Evolutionary conservation across 2,888 invertebrate genomes (phyloP), one percentile per base, ranked within the genome.

Genomic region (Napeogenes sylphis): DNA sequence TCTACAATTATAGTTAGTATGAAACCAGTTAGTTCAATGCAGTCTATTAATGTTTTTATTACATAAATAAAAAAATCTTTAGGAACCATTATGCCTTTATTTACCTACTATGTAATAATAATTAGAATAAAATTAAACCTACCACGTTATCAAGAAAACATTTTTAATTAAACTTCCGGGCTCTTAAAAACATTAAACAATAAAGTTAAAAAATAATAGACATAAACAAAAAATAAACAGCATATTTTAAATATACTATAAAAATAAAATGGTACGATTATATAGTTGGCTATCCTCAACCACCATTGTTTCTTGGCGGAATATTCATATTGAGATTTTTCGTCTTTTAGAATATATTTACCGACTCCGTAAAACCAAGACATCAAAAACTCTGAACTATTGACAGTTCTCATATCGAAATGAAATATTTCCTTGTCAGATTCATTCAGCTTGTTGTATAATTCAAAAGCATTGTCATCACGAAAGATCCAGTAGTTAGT

Each of bases 401-500:
- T 64, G 0, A 78, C 55, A 0, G 62, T 58, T 0, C 54, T 35
- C 21, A 73, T 62, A n/a, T 78, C 70, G 46, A 70, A 75, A 45
- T 71, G 68, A 53, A 67, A 78, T 8, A 78, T 73, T 0, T 57
- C 13, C 56, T 66, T 71, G 61, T 78, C 78, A 0, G 55, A 51
- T 10, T 64, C 38, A 2, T 76, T 71, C 13, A 75, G 45, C 3
- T 45, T 59, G 3, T 68, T 63, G n/a, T 64, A 70, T 0, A 78
- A 14, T 3, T 55, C 33, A 2, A 60, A 38, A 1, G 73, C 68
- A 60, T 78, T 78, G 35, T 45, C 66, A 33, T 75, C 77, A 2
- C 66, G 58, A 8, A 76, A 72, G 10, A 67, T 67, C 73, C 76
- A 78, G 0, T 69, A 67, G 58, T 75, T 75, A 8, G 55, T 71